Evolutionary conservation across 2,113 vertebrate genomes (phyloP).

Genomic region (Lipotes vexillifer): DNA sequence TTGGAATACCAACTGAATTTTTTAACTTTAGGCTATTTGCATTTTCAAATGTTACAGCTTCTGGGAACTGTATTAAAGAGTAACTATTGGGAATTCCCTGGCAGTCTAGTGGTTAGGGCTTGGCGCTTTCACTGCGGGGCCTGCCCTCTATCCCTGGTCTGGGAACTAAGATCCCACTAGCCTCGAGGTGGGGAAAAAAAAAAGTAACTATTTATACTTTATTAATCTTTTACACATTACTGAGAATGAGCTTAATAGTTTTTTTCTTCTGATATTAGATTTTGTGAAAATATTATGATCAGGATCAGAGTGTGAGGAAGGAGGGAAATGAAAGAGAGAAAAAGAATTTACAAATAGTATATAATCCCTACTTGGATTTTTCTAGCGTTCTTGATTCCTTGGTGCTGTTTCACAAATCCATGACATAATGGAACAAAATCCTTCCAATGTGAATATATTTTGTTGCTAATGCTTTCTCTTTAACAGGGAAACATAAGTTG

Average conservation of each 20-base stretch:
- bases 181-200: neutral
- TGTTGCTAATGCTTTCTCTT: neutral
- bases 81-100: neutral
- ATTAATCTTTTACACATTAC: neutral
- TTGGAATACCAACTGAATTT: neutral
- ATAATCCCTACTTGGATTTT: neutral
- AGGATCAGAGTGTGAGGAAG: neutral
- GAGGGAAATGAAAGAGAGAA: neutral
- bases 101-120: neutral
- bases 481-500: neutral
- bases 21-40: neutral
- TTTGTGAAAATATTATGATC: neutral
- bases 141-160: neutral
- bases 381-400: neutral
- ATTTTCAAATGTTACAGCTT: constrained; percentile 1
- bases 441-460: neutral
- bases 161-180: neutral
- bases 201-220: neutral
- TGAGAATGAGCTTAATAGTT: neutral
- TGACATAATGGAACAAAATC: neutral
- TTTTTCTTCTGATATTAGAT: neutral
- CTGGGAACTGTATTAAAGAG: neutral
- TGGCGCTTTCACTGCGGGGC: rapidly evolving
- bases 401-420: neutral
- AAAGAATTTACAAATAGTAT: neutral